These are phyloP conservation scores for Gallinago nigripennis DNA, from an alignment of 2,797 vertebrate genomes.

Conservation along the genomic window DNA sequence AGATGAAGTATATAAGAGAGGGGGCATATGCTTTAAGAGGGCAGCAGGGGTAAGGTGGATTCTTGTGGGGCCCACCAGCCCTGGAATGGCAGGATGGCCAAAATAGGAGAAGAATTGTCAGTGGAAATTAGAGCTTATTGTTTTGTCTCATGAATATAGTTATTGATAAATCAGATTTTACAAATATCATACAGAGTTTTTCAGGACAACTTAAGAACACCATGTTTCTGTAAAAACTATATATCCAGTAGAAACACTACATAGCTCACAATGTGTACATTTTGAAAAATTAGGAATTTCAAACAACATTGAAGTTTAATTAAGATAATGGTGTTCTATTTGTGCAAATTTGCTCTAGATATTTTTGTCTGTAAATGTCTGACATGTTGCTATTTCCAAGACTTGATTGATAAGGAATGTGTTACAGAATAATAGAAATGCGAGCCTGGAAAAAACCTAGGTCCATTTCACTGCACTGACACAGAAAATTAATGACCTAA, in stretches of 20 bases:
- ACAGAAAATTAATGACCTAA: not conserved
- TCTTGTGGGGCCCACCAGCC: not conserved
- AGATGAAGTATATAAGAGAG: not conserved
- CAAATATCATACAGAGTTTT: not conserved
- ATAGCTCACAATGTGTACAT: not conserved
- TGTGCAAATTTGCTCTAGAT: not conserved
- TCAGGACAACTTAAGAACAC: not conserved
- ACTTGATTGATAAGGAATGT: not conserved
- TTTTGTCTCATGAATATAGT: not conserved
- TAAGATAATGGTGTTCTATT: not conserved
- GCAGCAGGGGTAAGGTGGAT: not conserved
- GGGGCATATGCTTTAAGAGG: not conserved
- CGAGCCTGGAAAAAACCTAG: not conserved
- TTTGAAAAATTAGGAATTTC: not conserved
- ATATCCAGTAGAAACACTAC: not conserved
- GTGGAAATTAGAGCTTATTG: conserved; percentile 21
- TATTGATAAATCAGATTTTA: conserved; percentile 9
- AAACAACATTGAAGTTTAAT: not conserved
- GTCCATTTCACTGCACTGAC: not conserved
- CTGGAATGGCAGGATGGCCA: not conserved
- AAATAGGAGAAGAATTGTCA: not conserved
- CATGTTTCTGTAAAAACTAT: not conserved
- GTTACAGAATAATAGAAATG: not conserved
- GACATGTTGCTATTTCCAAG: not conserved
- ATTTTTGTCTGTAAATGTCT: not conserved